Evolutionary conservation across 2,888 invertebrate species (phyloP).

Genomic region (Agrotis segetum): DNA sequence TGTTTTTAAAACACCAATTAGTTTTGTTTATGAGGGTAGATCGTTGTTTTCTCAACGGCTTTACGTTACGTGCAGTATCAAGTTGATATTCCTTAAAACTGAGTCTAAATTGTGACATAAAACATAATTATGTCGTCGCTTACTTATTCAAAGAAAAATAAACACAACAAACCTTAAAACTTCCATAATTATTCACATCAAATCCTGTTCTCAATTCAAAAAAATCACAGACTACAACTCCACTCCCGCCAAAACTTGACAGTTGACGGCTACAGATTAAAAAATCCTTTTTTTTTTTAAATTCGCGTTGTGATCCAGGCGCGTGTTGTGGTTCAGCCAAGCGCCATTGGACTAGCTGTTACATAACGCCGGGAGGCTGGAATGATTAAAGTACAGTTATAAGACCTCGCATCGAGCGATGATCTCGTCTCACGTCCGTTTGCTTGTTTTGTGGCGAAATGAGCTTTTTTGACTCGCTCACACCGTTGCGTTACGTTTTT

Average conservation of each 20-base stretch:
- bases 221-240: conserved; percentile 51
- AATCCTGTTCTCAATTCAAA: conserved; percentile 32
- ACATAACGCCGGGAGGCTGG: conserved; percentile 86
- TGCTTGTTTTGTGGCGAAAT: conserved; percentile 88
- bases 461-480: conserved; percentile 82
- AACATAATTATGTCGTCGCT: too few species aligned
- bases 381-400: conserved; percentile 88
- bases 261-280: conserved; percentile 56
- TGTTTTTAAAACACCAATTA: background rate
- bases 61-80: too few species aligned
- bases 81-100: too few species aligned
- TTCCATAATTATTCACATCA: conserved; percentile 63
- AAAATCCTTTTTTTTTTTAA: conserved; percentile 55
- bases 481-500: conserved; percentile 71
- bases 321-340: conserved; percentile 80
- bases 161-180: conserved; percentile 61
- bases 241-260: conserved; percentile 65
- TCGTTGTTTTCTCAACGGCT: background rate
- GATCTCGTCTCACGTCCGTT: conserved; percentile 82
- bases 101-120: too few species aligned
- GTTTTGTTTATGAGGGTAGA: conserved; percentile 3
- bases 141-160: background rate
- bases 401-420: conserved; percentile 88
- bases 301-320: conserved; percentile 69
- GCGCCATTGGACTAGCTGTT: conserved; percentile 86